Base-by-base conservation (phyloP, 2,113 vertebrate species). In the Ammospiza nelsoni region DNA sequence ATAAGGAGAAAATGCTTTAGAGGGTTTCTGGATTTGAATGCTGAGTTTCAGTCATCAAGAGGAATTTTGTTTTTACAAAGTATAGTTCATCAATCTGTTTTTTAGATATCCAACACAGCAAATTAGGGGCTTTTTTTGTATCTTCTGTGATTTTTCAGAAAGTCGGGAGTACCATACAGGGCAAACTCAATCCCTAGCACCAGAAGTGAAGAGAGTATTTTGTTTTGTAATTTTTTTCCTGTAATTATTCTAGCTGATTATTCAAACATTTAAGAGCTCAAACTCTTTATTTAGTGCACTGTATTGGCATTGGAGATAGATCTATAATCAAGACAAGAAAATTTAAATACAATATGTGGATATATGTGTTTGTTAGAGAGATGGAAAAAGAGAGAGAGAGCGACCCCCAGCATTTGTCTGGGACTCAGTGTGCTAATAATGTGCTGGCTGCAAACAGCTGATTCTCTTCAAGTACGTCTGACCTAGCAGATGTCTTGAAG, bases 401-500 rank as follows among this genome's bases (percentile, higher is more conserved):
- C 48, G 19, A 55, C 22, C 23, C 57, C 39, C 35, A 81, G 11
- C 28, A 24, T 76, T 74, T 72, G 41, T 41, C 44, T 86, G 41
- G 69, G 69, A 66, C 75, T 95, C 48, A 69, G 39, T 10, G 28
- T 77, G 31, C 62, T 93, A 37, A 65, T 68, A 59, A 71, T 19
- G 61, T 73, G 54, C 62, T 87, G 65, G 77, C 35, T 80, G 66
- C 66, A 94, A 92, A 63, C 97, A 96, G 95, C 93, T 94, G 95
- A 93, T 80, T 92, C 84, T 85, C 83, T 66, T 95, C 89, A 95
- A 90, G 58, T 58, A 44, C 23, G 75, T 81, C 72, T 94, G 94
- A 95, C 82, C 78, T n/a, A 89, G 93, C 89, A 93, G 94, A 96
- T 97, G 93, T 94, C 92, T 84, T 48, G 33, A 85, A 93, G 35